Evolutionary conservation across 2,888 invertebrate genomes (phyloP).

Genomic region (Linnaemya tessellans): DNA sequence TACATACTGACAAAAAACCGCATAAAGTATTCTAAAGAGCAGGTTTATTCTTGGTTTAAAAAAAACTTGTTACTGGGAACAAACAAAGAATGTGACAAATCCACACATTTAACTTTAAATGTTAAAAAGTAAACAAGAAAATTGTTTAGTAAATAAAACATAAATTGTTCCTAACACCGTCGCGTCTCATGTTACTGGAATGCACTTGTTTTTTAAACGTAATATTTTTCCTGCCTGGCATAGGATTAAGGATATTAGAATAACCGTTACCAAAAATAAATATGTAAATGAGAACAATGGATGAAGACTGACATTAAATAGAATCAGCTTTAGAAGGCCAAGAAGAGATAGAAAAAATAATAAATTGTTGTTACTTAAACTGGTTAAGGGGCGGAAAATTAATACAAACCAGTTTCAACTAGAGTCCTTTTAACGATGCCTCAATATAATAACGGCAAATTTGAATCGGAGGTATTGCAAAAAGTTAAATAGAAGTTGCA

Average conservation of each 20-base stretch:
- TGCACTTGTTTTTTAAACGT: background rate
- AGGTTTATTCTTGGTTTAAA: conserved; percentile 37
- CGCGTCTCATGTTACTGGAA: background rate
- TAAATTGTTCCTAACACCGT: conserved; percentile 1
- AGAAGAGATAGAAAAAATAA: background rate
- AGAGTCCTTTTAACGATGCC: background rate
- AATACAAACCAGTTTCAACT: background rate
- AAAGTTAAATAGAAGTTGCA: no score
- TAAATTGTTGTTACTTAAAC: background rate
- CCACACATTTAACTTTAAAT: conserved; percentile 51
- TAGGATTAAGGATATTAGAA: conserved; percentile 13
- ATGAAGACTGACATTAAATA: background rate
- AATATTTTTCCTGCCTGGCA: background rate
- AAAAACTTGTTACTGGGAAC: conserved; percentile 8
- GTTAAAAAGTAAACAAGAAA: background rate
- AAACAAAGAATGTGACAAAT: conserved; percentile 53
- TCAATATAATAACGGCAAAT: background rate
- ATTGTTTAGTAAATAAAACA: conserved; percentile 18
- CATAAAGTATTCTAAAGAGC: conserved; percentile 34
- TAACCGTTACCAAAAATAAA: background rate
- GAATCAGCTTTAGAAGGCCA: background rate
- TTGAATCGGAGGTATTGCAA: background rate
- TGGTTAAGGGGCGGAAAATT: background rate
- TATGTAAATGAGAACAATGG: background rate
- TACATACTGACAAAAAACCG: conserved; percentile 34